A percentile compares a stretch with the other conserved stretches of the same genome.
Conservation (phyloP, 2,113 vertebrate genomes). For the Terrapene triunguis region DNA sequence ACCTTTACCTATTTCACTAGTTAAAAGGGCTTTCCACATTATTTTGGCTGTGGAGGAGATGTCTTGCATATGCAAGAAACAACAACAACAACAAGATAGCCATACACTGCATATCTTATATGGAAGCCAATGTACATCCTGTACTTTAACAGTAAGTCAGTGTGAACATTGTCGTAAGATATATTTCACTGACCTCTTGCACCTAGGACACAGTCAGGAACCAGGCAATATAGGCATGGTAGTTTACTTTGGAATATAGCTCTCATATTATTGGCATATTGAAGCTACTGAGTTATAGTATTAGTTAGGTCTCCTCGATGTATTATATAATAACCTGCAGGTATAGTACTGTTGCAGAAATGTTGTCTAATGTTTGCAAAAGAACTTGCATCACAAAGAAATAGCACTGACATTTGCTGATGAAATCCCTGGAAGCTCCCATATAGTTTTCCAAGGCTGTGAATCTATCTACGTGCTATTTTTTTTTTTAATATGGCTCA, state of each 20-base stretch:
- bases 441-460: neutral
- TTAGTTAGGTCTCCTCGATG: neutral
- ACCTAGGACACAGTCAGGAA: neutral
- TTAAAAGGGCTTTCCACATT: neutral
- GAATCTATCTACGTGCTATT: fast-evolving
- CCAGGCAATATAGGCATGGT: neutral
- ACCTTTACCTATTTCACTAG: neutral
- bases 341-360: neutral
- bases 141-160: neutral
- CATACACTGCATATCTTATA: neutral
- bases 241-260: neutral
- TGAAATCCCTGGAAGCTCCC: neutral
- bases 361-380: fast-evolving
- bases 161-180: neutral
- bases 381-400: neutral
- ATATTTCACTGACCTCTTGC: neutral
- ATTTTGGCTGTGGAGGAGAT: neutral
- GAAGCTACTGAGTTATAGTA: neutral
- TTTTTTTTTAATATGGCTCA: neutral
- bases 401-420: fast-evolving
- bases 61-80: neutral
- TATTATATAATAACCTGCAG: neutral
- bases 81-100: neutral
- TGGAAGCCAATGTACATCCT: neutral
- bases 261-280: fast-evolving